Evolutionary conservation across 2,113 vertebrate species (phyloP), one percentile per base, ranked within the genome.

Genomic region (Tichodroma muraria): DNA sequence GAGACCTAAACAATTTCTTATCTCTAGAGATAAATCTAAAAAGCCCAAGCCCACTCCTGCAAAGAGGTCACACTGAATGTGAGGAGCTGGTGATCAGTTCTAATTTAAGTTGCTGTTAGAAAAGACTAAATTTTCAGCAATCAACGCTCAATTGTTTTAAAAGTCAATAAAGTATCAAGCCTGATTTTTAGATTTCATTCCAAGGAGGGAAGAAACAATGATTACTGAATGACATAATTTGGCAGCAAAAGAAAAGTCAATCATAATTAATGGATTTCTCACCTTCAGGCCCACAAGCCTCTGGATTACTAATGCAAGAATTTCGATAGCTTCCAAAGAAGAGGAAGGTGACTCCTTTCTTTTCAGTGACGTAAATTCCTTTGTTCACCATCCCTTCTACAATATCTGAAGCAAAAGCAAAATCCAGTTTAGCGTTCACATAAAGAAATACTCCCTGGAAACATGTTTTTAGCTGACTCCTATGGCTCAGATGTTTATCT

Each of bases 361-460:
- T 97, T 53, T 98, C 98, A 35, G 97, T 98, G 68, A 99, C 96
- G 4, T 98, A 99, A 86, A 99, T 98, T 27, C 98, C 99, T 80
- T 98, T 99, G 96, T 98, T 99, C 69, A 99, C 98, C 95, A 99
- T 99, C 54, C 99, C 99, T 96, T 99, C 99, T 66, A 99, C 98
- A 81, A 99, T 98, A 76, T 99, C 99, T 99, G 85, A 45, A 92
- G 52, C 47, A 85, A 85, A 90, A 90, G 9, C 30, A 86, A 79
- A 61, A 70, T 2, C 33, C 25, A 44, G 12, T 35, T 86, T 19
- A 94, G 75, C 7, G 17, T 40, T 53, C 35, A 11, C 9, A 13
- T 0, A 18, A 16, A 27, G 13, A 16, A 30, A 38, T 68, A 35
- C 11, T 17, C n/a, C 8, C 25, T 12, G 3, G 24, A 63, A 75